A percentile compares a stretch with the other conserved stretches of the same genome.
Conservation (phyloP, 2,797 vertebrate species). For the Enteromius viviparus region DNA sequence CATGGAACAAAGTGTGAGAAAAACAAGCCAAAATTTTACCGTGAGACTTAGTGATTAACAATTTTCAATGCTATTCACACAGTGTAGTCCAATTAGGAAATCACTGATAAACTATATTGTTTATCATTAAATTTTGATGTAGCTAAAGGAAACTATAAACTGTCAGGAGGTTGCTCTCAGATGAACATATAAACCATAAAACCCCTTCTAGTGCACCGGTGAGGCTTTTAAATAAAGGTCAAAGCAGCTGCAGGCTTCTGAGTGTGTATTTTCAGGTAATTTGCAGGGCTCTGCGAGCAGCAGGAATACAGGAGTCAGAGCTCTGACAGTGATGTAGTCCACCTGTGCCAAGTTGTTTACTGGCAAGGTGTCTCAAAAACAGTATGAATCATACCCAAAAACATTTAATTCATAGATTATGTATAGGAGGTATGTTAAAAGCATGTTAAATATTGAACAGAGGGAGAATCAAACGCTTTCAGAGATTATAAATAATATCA, state of each 20-base stretch:
- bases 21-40: neutral
- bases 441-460: neutral
- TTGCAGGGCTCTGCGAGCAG: neutral
- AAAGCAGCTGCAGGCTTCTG: neutral
- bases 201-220: neutral
- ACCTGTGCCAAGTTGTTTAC: neutral
- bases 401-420: neutral
- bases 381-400: neutral
- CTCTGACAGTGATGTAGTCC: neutral
- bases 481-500: neutral
- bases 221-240: slow-evolving; percentile 10
- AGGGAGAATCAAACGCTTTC: neutral
- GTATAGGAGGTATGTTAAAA: neutral
- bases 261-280: neutral
- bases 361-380: neutral
- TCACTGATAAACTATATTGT: neutral
- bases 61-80: neutral
- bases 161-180: neutral
- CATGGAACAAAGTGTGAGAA: neutral
- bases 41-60: neutral
- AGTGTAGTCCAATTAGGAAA: neutral
- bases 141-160: neutral
- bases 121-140: neutral
- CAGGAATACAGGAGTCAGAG: neutral
- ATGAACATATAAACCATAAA: neutral